Evolutionary conservation across 2,797 vertebrate genomes (phyloP).

Genomic region (Epinephelus malabaricus): DNA sequence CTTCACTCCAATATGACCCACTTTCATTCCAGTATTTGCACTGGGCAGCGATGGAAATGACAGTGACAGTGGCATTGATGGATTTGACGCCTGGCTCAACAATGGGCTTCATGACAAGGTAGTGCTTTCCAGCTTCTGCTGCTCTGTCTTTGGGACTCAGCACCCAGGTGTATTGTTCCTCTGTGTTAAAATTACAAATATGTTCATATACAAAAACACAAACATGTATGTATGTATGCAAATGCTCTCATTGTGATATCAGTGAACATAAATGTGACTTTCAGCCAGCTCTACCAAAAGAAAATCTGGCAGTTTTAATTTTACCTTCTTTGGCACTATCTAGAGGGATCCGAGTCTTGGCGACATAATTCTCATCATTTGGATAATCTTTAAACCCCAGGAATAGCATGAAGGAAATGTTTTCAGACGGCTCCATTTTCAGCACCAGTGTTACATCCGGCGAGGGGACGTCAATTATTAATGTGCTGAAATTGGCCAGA

Average conservation of each 20-base stretch:
- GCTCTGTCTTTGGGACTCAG: conserved; percentile 87
- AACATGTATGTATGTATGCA: background rate
- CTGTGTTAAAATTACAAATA: conserved; percentile 76
- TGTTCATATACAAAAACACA: conserved; percentile 25
- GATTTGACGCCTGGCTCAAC: conserved; percentile 82
- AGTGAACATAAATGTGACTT: background rate
- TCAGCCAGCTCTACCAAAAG: background rate
- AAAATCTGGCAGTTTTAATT: background rate
- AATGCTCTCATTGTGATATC: background rate
- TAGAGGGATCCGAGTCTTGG: conserved; percentile 83
- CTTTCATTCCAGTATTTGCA: conserved; percentile 95
- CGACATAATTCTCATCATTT: conserved; percentile 86
- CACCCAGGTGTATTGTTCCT: conserved; percentile 90
- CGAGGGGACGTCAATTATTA: conserved; percentile 90
- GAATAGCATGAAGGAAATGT: conserved; percentile 87
- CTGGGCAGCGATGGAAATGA: conserved; percentile 90
- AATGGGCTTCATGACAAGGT: conserved; percentile 87
- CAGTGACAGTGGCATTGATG: conserved; percentile 82
- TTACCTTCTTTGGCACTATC: conserved; percentile 85
- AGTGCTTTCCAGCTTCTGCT: conserved; percentile 88
- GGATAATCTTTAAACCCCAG: conserved; percentile 90
- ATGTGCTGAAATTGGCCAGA: conserved; percentile 87
- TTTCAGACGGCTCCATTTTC: conserved; percentile 88
- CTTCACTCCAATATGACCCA: conserved; percentile 88
- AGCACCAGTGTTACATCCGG: conserved; percentile 89